These are phyloP conservation scores for Cavia porcellus DNA, from an alignment of 2,113 vertebrate genomes.

Conservation along the genomic window DNA sequence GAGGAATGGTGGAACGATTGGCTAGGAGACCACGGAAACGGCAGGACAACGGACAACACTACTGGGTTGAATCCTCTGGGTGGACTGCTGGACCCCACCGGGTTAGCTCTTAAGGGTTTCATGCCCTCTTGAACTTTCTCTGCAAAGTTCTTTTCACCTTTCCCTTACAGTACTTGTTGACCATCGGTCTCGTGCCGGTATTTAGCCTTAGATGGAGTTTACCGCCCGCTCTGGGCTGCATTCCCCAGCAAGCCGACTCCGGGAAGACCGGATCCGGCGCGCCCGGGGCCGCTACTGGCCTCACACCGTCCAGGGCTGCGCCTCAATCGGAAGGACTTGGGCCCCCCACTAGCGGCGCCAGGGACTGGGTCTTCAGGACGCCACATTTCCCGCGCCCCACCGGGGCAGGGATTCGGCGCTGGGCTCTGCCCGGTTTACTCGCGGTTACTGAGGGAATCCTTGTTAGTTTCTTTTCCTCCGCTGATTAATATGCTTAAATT, in stretches of 20 bases:
- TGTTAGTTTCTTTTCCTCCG: constrained; percentile 66
- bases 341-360: background rate
- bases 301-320: background rate
- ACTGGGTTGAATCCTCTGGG: constrained; percentile 4
- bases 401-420: background rate
- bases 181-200: background rate
- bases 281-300: background rate
- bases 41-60: constrained; percentile 11
- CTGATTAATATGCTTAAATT: constrained; percentile 66
- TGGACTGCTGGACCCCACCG: background rate
- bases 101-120: background rate
- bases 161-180: constrained; percentile 1
- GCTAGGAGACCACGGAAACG: background rate
- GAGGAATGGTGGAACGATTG: constrained; percentile 61
- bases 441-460: constrained; percentile 53
- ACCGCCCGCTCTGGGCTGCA: background rate
- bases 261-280: background rate
- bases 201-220: constrained; percentile 14
- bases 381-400: background rate
- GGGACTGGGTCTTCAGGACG: background rate
- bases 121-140: background rate
- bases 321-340: background rate
- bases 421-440: constrained; percentile 34
- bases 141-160: background rate
- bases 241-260: background rate